Base-by-base conservation (phyloP, 1,140 invertebrate species). In the Mesaphorura yosii region DNA sequence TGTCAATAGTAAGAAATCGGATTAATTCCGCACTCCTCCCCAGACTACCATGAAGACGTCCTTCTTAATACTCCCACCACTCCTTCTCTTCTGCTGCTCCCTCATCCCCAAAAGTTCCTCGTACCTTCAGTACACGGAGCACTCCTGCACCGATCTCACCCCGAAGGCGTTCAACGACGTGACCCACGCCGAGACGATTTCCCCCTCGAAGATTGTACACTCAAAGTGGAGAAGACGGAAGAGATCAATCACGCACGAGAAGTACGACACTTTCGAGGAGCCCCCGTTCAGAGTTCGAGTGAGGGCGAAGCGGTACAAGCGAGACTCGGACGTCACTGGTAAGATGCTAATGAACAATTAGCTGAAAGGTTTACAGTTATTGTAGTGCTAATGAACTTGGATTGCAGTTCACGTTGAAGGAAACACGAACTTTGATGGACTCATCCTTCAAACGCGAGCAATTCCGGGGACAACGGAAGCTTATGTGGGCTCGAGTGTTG, bases 401-500 rank as follows among this genome's bases (percentile, higher is more conserved):
- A 42, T 12, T 42, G 14, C 20, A 62, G 60, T 62, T 1, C 37
- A 51, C 48, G 52, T 62, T 31, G 60, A 62, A 40, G 60, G 60
- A 12, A 55, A 48, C 12, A n/a, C n/a, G n/a, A 28, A 52, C 17
- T 59, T 57, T 20, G 60, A 62, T 15, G 60, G 54, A 23, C 19
- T 62, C 3, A 20, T 62, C 27, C 12, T 62, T 6, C 60, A 62
- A 49, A 37, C 46, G 34, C 10, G 60, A 29, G 28, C 41, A 1
- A 45, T 57, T n/a, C 17, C 48, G 10, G 44, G 51, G 40, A 41
- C 3, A n/a, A 17, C 23, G 23, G 23, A 29, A 48, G 3, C 7
- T 55, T 22, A 10, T 22, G 29, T n/a, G 3, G 28, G 14, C 10
- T 17, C n/a, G 10, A 57, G 57, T 1, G 55, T 62, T 26, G 52